Evolutionary conservation across 2,888 invertebrate species (phyloP).

Genomic region (Megalurothrips usitatus): DNA sequence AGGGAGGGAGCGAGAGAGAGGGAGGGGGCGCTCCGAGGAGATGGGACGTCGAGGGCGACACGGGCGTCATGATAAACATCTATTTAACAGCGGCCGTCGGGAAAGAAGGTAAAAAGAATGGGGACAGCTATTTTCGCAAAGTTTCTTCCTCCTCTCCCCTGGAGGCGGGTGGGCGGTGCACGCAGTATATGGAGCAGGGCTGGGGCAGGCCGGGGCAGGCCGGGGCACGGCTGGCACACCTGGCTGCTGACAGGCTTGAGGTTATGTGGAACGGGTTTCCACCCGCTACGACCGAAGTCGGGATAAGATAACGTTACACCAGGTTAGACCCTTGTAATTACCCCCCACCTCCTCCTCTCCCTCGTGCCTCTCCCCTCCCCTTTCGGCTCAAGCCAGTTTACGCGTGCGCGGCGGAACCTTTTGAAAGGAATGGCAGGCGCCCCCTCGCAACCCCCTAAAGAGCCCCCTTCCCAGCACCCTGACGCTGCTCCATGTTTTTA

Average conservation of each 20-base stretch:
- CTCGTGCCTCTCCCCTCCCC: not conserved
- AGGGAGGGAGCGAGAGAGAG: no score
- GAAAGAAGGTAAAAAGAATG: no score
- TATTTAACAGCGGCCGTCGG: no score
- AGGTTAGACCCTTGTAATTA: not conserved
- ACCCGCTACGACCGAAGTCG: no score
- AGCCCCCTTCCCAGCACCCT: not conserved
- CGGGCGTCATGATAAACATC: not conserved
- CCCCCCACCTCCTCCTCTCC: not conserved
- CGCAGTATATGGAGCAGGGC: not conserved
- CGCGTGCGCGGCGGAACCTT: not conserved
- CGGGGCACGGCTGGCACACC: not conserved
- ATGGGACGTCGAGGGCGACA: not conserved
- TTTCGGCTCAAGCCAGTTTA: not conserved
- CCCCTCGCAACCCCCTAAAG: not conserved
- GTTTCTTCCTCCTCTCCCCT: no score
- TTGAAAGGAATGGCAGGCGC: conserved; percentile 12
- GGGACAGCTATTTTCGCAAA: no score
- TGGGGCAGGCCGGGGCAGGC: not conserved
- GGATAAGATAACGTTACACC: not conserved
- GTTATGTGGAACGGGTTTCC: not conserved
- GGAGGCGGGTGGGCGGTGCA: no score
- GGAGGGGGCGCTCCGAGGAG: no score
- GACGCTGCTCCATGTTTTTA: not conserved
- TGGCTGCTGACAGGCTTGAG: not conserved